phyloP scores from a whole-genome alignment of 1,140 invertebrate genomes.

The Matsumurasca onukii region DNA sequence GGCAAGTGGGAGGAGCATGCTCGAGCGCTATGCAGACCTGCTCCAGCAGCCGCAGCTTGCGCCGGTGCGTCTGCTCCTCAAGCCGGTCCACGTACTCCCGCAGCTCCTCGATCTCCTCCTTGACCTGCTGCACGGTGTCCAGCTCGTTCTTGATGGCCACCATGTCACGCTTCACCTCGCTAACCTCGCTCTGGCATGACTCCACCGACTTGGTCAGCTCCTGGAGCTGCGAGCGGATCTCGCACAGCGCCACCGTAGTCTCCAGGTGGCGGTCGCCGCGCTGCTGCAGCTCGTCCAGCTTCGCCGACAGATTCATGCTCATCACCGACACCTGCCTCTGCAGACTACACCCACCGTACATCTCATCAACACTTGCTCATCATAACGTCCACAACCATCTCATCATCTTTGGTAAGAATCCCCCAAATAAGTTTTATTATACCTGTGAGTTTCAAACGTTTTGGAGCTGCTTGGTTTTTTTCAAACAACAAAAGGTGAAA shows the following conservation, averaged over 20 bases:
- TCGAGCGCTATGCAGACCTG: conserved; percentile 62
- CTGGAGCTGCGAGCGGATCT: conserved; percentile 86
- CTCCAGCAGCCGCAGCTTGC: conserved; percentile 82
- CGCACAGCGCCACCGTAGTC: conserved; percentile 85
- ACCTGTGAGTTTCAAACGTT: not conserved
- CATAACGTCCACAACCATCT: not conserved
- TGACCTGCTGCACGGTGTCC: conserved; percentile 89
- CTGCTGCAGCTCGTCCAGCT: conserved; percentile 84
- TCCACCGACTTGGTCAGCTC: conserved; percentile 91
- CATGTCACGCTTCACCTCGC: conserved; percentile 86
- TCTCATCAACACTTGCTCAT: too few species aligned
- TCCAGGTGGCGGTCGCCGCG: conserved; percentile 73
- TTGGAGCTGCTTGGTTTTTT: too few species aligned
- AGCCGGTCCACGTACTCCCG: conserved; percentile 86
- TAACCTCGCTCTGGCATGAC: conserved; percentile 82
- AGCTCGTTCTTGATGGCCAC: conserved; percentile 90
- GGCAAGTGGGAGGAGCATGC: not conserved
- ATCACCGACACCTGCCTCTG: conserved; percentile 95
- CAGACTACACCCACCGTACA: conserved; percentile 67
- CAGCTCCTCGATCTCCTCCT: conserved; percentile 91
- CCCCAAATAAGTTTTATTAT: not conserved
- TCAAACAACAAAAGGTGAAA: too few species aligned
- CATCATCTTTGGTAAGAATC: not conserved
- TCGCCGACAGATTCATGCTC: conserved; percentile 90
- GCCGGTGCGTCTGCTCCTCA: conserved; percentile 82